phyloP scores from a whole-genome alignment of 2,888 invertebrate species.

The Lasioglossum figueresi region DNA sequence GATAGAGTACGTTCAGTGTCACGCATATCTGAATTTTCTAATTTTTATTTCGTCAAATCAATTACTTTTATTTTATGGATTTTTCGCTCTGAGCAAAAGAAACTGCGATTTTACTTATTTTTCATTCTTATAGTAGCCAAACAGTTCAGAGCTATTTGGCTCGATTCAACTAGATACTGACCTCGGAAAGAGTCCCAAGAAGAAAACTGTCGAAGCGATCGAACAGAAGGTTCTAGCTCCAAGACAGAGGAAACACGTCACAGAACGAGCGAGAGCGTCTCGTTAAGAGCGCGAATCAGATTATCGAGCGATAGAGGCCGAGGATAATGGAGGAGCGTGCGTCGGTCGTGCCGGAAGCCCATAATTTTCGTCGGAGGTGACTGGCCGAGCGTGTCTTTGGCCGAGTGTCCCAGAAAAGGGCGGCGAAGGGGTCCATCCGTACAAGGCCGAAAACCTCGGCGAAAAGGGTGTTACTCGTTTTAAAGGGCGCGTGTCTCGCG shows the following conservation, averaged over 20 bases:
- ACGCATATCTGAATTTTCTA: neutral
- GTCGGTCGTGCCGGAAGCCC: neutral
- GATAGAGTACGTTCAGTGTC: neutral
- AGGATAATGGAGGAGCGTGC: slow-evolving; percentile 12
- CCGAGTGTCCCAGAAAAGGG: slow-evolving; percentile 53
- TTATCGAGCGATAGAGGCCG: neutral
- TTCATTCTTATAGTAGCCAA: neutral
- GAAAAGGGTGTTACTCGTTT: slow-evolving; percentile 57
- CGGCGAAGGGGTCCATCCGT: slow-evolving; percentile 5
- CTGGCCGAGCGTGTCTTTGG: slow-evolving; percentile 42
- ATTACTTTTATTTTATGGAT: neutral
- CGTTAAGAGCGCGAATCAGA: neutral
- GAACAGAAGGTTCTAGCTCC: neutral
- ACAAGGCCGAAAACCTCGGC: slow-evolving; percentile 23
- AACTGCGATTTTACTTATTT: neutral
- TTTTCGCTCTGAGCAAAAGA: neutral
- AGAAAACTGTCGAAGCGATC: neutral
- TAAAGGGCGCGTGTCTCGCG: slow-evolving; percentile 64
- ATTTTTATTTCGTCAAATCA: neutral
- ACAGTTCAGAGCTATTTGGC: neutral
- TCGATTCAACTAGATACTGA: neutral
- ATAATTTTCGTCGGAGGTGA: slow-evolving; percentile 44
- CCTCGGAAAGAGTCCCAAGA: neutral
- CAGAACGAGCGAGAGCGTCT: neutral
- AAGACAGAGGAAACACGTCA: neutral